Evolutionary conservation across 2,113 vertebrate genomes (phyloP).

Genomic region (Geothlypis trichas): DNA sequence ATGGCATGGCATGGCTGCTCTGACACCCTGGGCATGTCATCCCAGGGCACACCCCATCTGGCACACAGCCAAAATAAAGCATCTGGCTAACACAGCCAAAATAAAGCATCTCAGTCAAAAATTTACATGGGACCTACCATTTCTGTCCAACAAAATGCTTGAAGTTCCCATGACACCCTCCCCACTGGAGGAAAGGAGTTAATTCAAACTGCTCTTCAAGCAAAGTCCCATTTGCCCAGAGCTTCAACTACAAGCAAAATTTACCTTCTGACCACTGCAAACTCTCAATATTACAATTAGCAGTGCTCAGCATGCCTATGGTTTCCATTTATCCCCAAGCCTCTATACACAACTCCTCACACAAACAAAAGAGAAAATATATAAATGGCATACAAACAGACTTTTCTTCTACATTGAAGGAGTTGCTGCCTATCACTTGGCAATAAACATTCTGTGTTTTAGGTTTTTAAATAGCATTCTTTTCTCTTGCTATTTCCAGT

Average conservation of each 20-base stretch:
- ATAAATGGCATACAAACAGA: neutral
- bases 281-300: neutral
- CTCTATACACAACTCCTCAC: neutral
- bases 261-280: neutral
- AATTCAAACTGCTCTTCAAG: neutral
- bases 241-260: neutral
- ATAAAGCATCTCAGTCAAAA: neutral
- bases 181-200: neutral
- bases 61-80: neutral
- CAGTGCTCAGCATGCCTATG: neutral
- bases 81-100: neutral
- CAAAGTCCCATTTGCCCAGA: neutral
- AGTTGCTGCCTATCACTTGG: neutral
- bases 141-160: neutral
- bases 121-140: neutral
- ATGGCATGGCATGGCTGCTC: accelerated
- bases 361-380: neutral
- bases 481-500: neutral
- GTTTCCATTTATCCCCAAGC: neutral
- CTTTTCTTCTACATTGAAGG: neutral
- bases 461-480: neutral
- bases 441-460: neutral
- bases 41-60: neutral
- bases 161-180: neutral
- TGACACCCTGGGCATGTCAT: accelerated